Evolutionary conservation across 2,888 invertebrate species (phyloP).

Genomic region (Endotricha flammealis): DNA sequence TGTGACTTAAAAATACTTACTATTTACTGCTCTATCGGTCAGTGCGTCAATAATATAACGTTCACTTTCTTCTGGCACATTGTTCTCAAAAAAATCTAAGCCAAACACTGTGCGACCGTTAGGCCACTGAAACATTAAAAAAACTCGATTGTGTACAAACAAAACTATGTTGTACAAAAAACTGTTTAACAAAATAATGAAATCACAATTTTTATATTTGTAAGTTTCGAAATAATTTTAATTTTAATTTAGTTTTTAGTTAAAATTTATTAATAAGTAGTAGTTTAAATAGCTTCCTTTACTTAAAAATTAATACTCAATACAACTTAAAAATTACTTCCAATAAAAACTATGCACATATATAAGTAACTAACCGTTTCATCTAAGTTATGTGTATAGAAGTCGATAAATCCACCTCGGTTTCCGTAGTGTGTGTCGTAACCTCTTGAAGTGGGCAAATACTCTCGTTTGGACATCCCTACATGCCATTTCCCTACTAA

Average conservation of each 20-base stretch:
- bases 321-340: too few species aligned
- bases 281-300: too few species aligned
- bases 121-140: slow-evolving; percentile 52
- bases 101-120: slow-evolving; percentile 52
- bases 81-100: slow-evolving; percentile 55
- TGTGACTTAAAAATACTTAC: slow-evolving; percentile 33
- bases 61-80: slow-evolving; percentile 46
- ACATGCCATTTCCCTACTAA: slow-evolving; percentile 95
- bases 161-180: too few species aligned
- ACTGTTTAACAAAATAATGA: too few species aligned
- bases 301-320: too few species aligned
- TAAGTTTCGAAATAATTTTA: too few species aligned
- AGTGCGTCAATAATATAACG: slow-evolving; percentile 61
- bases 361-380: slow-evolving; percentile 61
- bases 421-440: slow-evolving; percentile 90
- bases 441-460: slow-evolving; percentile 85
- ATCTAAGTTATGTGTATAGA: slow-evolving; percentile 77
- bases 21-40: slow-evolving; percentile 55
- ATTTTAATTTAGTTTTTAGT: too few species aligned
- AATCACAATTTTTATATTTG: too few species aligned
- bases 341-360: too few species aligned
- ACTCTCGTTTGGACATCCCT: slow-evolving; percentile 85
- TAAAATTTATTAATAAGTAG: too few species aligned
- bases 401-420: slow-evolving; percentile 86
- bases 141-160: too few species aligned